phyloP scores from a whole-genome alignment of 2,888 invertebrate genomes.

The Hirtodrosophila duncani region DNA sequence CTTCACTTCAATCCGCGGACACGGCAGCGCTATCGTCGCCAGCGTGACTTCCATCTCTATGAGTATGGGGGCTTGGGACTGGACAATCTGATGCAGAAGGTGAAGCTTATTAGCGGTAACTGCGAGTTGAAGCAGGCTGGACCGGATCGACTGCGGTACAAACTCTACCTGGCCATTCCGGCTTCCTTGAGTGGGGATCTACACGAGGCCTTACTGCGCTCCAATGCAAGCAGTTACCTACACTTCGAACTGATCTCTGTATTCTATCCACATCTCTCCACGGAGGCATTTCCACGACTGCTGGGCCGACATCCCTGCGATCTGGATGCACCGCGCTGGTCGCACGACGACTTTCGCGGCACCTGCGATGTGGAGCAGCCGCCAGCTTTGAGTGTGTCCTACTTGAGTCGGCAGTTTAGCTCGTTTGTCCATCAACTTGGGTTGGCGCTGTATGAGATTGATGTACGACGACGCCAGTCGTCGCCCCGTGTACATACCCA shows the following conservation, averaged over 20 bases:
- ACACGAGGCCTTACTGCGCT: constrained; percentile 43
- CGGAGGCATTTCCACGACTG: constrained; percentile 85
- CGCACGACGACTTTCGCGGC: constrained; percentile 68
- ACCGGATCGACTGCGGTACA: constrained; percentile 80
- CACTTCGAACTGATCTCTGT: constrained; percentile 80
- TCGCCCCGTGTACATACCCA: no score
- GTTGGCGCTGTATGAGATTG: constrained; percentile 79
- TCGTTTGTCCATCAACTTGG: constrained; percentile 79
- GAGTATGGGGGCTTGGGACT: constrained; percentile 85
- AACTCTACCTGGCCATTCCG: constrained; percentile 85
- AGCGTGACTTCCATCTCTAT: constrained; percentile 84
- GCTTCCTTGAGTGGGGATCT: constrained; percentile 83
- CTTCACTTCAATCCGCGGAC: constrained; percentile 81
- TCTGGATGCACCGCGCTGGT: constrained; percentile 72
- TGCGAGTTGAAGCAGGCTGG: constrained; percentile 81
- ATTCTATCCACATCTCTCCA: constrained; percentile 88
- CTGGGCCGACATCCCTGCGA: constrained; percentile 78
- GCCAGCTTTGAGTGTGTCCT: constrained; percentile 58
- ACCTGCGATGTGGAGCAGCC: constrained; percentile 65
- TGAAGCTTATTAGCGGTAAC: constrained; percentile 81
- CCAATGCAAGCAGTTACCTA: constrained; percentile 76
- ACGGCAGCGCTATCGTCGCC: constrained; percentile 82
- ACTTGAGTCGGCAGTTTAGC: constrained; percentile 73
- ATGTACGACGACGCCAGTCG: constrained; percentile 70
- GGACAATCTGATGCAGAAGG: constrained; percentile 80